These are phyloP conservation scores for Pammene fasciana DNA, from an alignment of 2,888 invertebrate genomes.

Conservation along the genomic window DNA sequence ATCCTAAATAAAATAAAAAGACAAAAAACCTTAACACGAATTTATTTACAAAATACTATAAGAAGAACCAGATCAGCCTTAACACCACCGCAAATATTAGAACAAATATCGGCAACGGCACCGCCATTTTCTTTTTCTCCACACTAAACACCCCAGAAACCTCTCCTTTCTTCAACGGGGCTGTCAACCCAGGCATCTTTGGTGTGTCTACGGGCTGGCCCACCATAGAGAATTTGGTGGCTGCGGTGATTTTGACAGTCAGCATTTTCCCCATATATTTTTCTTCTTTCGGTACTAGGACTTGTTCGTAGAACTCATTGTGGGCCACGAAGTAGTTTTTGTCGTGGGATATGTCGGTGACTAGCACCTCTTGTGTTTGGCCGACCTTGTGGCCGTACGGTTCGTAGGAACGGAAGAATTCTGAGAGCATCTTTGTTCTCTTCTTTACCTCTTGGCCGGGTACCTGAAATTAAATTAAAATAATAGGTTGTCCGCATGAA, in stretches of 20 bases:
- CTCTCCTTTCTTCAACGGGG: constrained; percentile 80
- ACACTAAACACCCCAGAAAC: constrained; percentile 77
- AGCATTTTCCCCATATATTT: constrained; percentile 92
- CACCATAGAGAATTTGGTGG: constrained; percentile 91
- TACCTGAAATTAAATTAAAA: constrained; percentile 71
- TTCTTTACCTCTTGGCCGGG: constrained; percentile 94
- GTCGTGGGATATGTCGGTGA: constrained; percentile 97
- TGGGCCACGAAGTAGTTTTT: constrained; percentile 95
- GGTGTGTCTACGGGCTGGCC: constrained; percentile 86
- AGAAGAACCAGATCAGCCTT: constrained; percentile 72
- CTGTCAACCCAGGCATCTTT: constrained; percentile 78
- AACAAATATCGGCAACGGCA: constrained; percentile 65
- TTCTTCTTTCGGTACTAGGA: constrained; percentile 90
- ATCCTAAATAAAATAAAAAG: constrained; percentile 45
- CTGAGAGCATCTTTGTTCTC: constrained; percentile 93
- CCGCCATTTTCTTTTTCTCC: constrained; percentile 50
- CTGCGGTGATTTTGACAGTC: constrained; percentile 87
- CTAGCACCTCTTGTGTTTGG: constrained; percentile 89
- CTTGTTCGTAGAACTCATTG: constrained; percentile 96
- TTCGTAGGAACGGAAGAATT: constrained; percentile 94
- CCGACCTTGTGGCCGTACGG: constrained; percentile 90
- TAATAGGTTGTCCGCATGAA: too few species aligned
- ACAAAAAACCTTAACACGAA: constrained; percentile 45
- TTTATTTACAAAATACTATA: constrained; percentile 55
- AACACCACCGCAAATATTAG: constrained; percentile 71